phyloP scores from a whole-genome alignment of 2,797 vertebrate genomes.

The Pempheris klunzingeri region DNA sequence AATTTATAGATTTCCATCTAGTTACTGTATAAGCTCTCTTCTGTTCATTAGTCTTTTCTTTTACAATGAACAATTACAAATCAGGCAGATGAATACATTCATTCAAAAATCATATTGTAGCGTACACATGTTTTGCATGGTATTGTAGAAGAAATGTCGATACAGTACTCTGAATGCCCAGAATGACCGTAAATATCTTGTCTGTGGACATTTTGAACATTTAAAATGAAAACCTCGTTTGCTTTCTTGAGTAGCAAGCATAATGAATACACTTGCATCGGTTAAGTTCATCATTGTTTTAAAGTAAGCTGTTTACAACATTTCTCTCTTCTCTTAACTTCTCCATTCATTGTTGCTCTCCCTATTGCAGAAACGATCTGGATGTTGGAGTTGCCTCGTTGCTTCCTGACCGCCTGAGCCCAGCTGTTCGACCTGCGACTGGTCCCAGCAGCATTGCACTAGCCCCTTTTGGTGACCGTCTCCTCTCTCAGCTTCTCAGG shows the following conservation, averaged over 20 bases:
- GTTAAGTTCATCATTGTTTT: not conserved
- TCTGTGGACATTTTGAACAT: not conserved
- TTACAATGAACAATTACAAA: not conserved
- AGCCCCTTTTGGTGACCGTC: conserved; percentile 76
- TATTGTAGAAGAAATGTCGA: not conserved
- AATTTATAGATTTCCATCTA: not conserved
- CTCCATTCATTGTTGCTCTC: not conserved
- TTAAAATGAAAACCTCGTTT: not conserved
- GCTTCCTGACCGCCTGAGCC: conserved; percentile 82
- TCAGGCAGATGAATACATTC: not conserved
- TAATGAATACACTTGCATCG: not conserved
- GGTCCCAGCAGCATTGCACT: conserved; percentile 48
- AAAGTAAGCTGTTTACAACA: not conserved
- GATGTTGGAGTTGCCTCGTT: conserved; percentile 78
- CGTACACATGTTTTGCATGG: too few species aligned
- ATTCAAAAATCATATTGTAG: not conserved
- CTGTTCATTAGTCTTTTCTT: not conserved
- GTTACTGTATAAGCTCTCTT: not conserved
- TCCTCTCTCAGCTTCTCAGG: conserved; percentile 88
- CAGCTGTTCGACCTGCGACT: conserved; percentile 69
- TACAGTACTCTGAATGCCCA: not conserved
- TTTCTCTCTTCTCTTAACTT: not conserved
- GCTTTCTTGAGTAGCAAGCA: not conserved
- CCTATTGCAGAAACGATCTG: conserved; percentile 85
- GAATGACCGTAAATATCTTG: not conserved